Evolutionary conservation across 2,797 vertebrate genomes (phyloP).

Genomic region (Betta splendens): DNA sequence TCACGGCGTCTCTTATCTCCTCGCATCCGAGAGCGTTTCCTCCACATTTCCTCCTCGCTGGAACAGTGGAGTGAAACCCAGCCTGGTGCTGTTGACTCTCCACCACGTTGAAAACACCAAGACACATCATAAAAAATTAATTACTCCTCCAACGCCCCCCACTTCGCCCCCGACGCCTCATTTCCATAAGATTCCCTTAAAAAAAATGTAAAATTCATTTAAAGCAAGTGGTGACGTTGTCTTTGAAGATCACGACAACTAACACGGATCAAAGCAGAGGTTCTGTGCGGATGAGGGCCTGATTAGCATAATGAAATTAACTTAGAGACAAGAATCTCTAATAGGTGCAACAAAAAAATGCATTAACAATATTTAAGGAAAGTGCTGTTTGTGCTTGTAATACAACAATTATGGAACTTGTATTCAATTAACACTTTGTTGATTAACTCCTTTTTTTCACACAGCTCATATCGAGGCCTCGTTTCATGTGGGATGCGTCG

Average conservation of each 20-base stretch:
- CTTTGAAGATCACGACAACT: conserved; percentile 99
- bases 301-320: conserved; percentile 99
- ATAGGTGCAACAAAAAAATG: conserved; percentile 96
- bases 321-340: conserved; percentile 99
- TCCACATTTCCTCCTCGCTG: conserved; percentile 86
- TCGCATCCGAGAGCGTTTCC: conserved; percentile 86
- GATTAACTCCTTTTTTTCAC: conserved; percentile 87
- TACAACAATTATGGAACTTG: conserved; percentile 97
- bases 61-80: conserved; percentile 93
- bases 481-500: conserved; percentile 27
- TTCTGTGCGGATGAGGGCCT: conserved; percentile 96
- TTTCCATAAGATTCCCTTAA: conserved; percentile 99
- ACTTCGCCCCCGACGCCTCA: conserved; percentile 82
- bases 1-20: conserved; percentile 98
- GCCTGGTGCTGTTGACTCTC: conserved; percentile 88
- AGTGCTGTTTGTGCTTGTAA: conserved; percentile 97
- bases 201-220: conserved; percentile 99
- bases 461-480: conserved; percentile 79
- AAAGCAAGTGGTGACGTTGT: conserved; percentile 99
- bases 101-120: conserved; percentile 88
- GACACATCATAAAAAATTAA: conserved; percentile 99
- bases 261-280: conserved; percentile 98
- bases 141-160: conserved; percentile 69
- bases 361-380: conserved; percentile 99
- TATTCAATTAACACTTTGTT: conserved; percentile 98